Evolutionary conservation across 2,797 vertebrate genomes (phyloP).

Genomic region (Ciconia nigra): DNA sequence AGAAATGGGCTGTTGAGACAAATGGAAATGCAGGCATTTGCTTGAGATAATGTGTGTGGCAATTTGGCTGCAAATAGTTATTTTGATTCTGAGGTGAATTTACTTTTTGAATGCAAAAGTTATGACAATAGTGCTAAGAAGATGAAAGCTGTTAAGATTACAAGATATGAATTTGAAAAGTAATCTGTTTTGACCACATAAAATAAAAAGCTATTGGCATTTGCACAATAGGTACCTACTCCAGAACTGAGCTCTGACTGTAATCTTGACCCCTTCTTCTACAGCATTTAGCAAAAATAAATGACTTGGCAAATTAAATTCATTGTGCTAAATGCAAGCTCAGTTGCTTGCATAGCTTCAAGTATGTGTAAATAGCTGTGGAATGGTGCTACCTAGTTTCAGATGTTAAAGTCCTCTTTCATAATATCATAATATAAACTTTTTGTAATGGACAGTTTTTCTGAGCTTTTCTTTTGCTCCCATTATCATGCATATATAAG

Average conservation of each 20-base stretch:
- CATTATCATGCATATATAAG: not conserved
- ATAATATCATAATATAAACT: not conserved
- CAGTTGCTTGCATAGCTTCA: not conserved
- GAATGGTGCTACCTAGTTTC: not conserved
- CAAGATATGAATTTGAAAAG: conserved; percentile 9
- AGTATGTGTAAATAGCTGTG: not conserved
- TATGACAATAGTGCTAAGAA: not conserved
- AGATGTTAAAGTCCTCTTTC: not conserved
- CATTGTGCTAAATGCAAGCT: not conserved
- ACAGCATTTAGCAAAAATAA: conserved; percentile 10
- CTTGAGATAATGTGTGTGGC: not conserved
- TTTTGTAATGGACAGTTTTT: not conserved
- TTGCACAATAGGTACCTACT: conserved; percentile 27
- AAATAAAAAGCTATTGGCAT: conserved; percentile 43
- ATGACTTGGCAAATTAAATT: conserved; percentile 31
- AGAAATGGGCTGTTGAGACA: not conserved
- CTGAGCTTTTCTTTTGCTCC: not conserved
- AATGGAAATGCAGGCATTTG: not conserved
- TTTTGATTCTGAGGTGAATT: conserved; percentile 9
- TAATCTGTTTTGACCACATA: conserved; percentile 20
- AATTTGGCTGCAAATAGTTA: not conserved
- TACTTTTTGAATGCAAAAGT: conserved; percentile 32
- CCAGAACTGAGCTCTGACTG: conserved; percentile 8
- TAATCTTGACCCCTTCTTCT: conserved; percentile 36
- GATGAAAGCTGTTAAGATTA: conserved; percentile 35